Base-by-base conservation (phyloP, 2,888 invertebrate genomes). In the Brenthis daphne region DNA sequence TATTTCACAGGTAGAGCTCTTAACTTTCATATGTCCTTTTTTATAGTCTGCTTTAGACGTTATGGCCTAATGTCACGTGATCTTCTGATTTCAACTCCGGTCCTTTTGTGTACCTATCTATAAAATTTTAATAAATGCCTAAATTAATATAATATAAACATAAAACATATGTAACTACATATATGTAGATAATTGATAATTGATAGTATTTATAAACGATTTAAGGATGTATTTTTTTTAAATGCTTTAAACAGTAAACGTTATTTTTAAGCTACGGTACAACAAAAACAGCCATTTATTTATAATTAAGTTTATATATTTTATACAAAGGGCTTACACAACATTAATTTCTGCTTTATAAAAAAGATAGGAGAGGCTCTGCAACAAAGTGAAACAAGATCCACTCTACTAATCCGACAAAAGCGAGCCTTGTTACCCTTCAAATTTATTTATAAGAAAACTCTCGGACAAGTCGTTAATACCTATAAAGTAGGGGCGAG, bases 371-470 rank as follows among this genome's bases (percentile, higher is more conserved):
- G 85, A 85, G 85, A 89, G 86, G 84, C 88, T 85, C 83, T 85
- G 86, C 89, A 90, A 91, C 91, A 90, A 91, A 91, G 89, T 92
- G 92, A 90, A 92, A 92, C 92, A 92, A 90, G 92, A 92, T 92
- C 92, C 92, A 90, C 90, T 92, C 88, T 84, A 90, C 92, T 92
- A 92, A 92, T 92, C 92, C 92, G 87, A 92, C 92, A 92, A 92
- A 92, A 91, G 92, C 92, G 90, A 92, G 90, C 90, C 92, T 91
- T 92, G 92, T 92, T 90, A 90, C 92, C 92, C 91, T 92, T 92
- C 92, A 92, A 92, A 92, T 92, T 92, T 92, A 92, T 92, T 92
- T 92, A 92, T 92, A 92, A 92, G 92, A 92, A 92, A 92, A 92
- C 92, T 92, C 92, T 92, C 89, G 92, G 92, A 92, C 92, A 92